A percentile compares a stretch with the other conserved stretches of the same genome.
Conservation (phyloP, 2,888 invertebrate genomes). For the Coenonympha arcania region DNA sequence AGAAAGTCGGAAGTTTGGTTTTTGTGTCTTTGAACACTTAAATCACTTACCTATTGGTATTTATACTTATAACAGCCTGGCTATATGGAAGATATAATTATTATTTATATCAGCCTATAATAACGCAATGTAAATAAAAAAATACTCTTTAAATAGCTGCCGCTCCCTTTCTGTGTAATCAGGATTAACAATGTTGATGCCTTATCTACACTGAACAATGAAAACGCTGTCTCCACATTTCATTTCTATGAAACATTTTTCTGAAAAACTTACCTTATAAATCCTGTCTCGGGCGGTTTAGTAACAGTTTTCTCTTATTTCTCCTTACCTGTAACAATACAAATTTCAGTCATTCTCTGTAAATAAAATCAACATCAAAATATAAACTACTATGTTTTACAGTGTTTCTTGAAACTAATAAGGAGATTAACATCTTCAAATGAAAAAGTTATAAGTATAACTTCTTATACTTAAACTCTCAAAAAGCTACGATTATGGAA, state of each 20-base stretch:
- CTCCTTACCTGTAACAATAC: constrained; percentile 6
- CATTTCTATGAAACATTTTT: constrained; percentile 9
- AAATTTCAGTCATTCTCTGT: background rate
- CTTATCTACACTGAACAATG: constrained; percentile 10
- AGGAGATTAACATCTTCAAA: too few relatives aligned
- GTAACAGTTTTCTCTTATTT: constrained; percentile 1
- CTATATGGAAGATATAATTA: too few relatives aligned
- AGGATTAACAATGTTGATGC: constrained; percentile 13
- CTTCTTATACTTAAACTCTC: too few relatives aligned
- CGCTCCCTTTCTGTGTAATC: constrained; percentile 1
- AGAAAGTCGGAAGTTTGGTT: too few relatives aligned
- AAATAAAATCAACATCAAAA: background rate
- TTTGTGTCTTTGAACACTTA: too few relatives aligned
- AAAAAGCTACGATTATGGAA: too few relatives aligned
- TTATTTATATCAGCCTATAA: too few relatives aligned
- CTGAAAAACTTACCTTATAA: constrained; percentile 11
- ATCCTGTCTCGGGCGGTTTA: background rate
- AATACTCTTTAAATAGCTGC: constrained; percentile 5
- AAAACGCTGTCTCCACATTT: constrained; percentile 9
- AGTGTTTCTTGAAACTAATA: too few relatives aligned
- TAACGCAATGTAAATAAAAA: background rate
- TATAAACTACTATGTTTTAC: too few relatives aligned
- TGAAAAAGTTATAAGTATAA: too few relatives aligned
- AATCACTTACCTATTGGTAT: too few relatives aligned
- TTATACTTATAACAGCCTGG: too few relatives aligned